Percentiles rank a stretch among this genome's conserved stretches.
Evolutionary conservation across 2,888 invertebrate species (phyloP).

Genomic region (Sacculina carcini): DNA sequence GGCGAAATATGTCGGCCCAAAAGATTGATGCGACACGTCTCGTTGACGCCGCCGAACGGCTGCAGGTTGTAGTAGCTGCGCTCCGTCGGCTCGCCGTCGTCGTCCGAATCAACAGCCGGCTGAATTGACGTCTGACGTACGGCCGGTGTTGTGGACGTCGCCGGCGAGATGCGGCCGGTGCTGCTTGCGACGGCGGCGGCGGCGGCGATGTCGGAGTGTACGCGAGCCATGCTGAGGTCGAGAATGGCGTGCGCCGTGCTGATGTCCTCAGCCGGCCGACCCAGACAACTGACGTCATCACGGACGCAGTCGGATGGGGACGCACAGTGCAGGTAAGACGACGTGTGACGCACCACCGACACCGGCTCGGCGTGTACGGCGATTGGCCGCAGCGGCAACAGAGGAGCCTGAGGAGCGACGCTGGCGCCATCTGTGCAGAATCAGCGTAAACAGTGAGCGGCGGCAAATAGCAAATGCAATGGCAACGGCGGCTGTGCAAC

Average conservation of each 20-base stretch:
- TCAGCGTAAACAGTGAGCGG: neutral
- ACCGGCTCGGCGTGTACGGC: constrained; percentile 6
- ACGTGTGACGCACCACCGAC: constrained; percentile 1
- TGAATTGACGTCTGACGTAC: constrained; percentile 26
- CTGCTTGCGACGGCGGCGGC: constrained; percentile 16
- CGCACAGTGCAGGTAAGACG: neutral
- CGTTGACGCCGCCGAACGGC: constrained; percentile 7
- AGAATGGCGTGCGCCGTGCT: constrained; percentile 69
- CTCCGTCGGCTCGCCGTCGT: constrained; percentile 1
- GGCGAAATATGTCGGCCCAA: neutral
- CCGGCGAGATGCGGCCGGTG: neutral
- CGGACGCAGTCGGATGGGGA: constrained; percentile 7
- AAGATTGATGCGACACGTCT: constrained; percentile 2
- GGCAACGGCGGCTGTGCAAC: no score
- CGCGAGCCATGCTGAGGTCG: constrained; percentile 48
- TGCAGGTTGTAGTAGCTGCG: constrained; percentile 3
- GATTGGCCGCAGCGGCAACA: constrained; percentile 15
- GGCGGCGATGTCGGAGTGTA: constrained; percentile 22
- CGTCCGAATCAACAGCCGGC: constrained; percentile 6
- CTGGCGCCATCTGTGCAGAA: neutral
- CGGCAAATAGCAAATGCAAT: no score
- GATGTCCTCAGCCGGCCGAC: constrained; percentile 33
- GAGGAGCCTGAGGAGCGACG: no score
- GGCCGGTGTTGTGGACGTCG: constrained; percentile 22
- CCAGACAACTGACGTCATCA: constrained; percentile 10